Evolutionary conservation across 2,113 vertebrate genomes (phyloP).

Genomic region (Hippocampus comes): DNA sequence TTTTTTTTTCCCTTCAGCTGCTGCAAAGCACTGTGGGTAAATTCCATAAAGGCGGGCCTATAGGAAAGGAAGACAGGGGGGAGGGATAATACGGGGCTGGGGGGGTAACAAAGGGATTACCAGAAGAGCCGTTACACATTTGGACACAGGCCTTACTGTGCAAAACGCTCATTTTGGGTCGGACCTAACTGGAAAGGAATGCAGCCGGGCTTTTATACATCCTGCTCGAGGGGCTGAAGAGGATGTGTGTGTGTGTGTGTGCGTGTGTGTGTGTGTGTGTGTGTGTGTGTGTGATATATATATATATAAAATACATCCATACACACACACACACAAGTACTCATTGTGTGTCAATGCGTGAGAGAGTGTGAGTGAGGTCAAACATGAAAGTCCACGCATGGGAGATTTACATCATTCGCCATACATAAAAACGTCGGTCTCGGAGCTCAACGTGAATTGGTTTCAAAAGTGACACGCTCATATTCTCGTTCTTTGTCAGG

Average conservation of each 20-base stretch:
- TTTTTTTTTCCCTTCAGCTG: constrained; percentile 2
- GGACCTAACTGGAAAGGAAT: constrained; percentile 77
- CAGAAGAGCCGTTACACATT: constrained; percentile 48
- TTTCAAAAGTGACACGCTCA: constrained; percentile 30
- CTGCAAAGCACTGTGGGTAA: constrained; percentile 48
- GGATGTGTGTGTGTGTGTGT: constrained; percentile 47
- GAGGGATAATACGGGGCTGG: not conserved
- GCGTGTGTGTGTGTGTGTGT: not conserved
- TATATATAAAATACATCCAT: too few relatives aligned
- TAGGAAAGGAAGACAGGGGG: not conserved
- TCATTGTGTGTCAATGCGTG: not conserved
- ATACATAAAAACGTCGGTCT: constrained; percentile 23
- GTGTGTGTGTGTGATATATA: not conserved
- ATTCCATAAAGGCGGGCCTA: constrained; percentile 49
- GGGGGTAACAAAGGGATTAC: constrained; percentile 54
- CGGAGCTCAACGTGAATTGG: constrained; percentile 39
- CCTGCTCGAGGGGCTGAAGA: constrained; percentile 63
- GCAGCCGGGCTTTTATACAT: constrained; percentile 71
- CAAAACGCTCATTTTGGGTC: constrained; percentile 68
- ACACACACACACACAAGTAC: too few relatives aligned
- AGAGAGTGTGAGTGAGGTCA: constrained; percentile 43
- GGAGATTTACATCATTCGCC: constrained; percentile 47
- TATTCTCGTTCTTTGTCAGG: too few relatives aligned
- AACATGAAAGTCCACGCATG: constrained; percentile 57
- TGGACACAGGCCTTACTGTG: constrained; percentile 67